These are phyloP conservation scores for Microctonus hyperodae DNA, from an alignment of 2,888 invertebrate species.

Conservation along the genomic window DNA sequence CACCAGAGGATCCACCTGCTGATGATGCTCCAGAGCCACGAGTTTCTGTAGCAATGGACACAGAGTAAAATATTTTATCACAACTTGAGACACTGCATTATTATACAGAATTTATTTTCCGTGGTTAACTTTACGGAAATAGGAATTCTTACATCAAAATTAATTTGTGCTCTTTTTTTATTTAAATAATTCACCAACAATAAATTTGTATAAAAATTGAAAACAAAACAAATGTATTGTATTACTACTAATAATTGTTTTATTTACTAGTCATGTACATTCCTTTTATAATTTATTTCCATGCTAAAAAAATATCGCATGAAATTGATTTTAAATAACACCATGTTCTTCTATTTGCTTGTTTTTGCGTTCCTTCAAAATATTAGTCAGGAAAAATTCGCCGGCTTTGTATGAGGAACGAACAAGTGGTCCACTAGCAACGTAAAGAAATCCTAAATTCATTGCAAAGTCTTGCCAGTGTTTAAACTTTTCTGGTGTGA, in stretches of 20 bases:
- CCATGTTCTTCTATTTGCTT: constrained; percentile 30
- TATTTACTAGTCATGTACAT: background rate
- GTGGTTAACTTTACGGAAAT: background rate
- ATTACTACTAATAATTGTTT: background rate
- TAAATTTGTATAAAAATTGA: background rate
- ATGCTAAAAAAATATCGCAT: background rate
- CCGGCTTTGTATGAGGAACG: constrained; percentile 98
- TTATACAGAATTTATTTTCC: background rate
- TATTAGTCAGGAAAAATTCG: constrained; percentile 87
- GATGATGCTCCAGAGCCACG: constrained; percentile 63
- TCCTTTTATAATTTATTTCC: background rate
- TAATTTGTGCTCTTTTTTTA: background rate
- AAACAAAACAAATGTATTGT: background rate
- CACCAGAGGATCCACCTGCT: constrained; percentile 60
- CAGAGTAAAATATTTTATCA: constrained; percentile 51
- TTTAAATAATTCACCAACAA: background rate
- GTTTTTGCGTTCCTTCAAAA: constrained; percentile 67
- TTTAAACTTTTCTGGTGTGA: constrained; percentile 92
- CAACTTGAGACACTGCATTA: constrained; percentile 4
- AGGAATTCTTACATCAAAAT: background rate
- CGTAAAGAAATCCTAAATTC: constrained; percentile 91
- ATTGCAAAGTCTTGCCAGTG: constrained; percentile 85
- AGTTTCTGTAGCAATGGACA: constrained; percentile 64
- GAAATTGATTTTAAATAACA: background rate
- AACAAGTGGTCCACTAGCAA: constrained; percentile 97